Evolutionary conservation across 2,888 invertebrate species (phyloP).

Genomic region (Listrodromus nycthemerus): DNA sequence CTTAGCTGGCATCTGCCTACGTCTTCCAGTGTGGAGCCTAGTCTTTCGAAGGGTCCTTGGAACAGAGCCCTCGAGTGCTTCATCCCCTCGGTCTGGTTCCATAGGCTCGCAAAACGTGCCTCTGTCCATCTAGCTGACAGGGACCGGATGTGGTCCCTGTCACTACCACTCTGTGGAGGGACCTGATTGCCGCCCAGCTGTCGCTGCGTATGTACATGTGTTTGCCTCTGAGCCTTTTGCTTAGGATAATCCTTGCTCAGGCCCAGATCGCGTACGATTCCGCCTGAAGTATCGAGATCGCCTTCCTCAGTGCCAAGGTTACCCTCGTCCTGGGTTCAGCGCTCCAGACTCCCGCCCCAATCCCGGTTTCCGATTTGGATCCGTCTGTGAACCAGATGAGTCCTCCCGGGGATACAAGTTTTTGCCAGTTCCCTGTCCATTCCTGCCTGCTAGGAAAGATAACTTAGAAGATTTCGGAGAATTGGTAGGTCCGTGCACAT

Average conservation of each 20-base stretch:
- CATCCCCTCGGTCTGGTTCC: slow-evolving; percentile 10
- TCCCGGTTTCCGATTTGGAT: slow-evolving; percentile 1
- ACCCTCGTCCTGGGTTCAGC: no score
- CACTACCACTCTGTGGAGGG: not conserved
- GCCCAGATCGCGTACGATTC: slow-evolving; percentile 13
- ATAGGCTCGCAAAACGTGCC: slow-evolving; percentile 18
- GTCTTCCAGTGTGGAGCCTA: slow-evolving; percentile 6
- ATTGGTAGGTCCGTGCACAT: not conserved
- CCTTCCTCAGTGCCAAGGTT: not conserved
- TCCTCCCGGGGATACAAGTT: slow-evolving; percentile 32
- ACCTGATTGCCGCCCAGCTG: slow-evolving; percentile 28
- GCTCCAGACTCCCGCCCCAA: slow-evolving; percentile 7
- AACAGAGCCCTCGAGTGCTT: slow-evolving; percentile 39
- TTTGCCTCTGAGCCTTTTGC: slow-evolving; percentile 12
- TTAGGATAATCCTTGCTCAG: not conserved
- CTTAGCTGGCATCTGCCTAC: slow-evolving; percentile 24
- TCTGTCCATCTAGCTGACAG: not conserved
- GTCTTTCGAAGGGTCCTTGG: slow-evolving; percentile 7
- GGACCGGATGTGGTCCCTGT: not conserved
- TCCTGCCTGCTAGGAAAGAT: slow-evolving; percentile 3
- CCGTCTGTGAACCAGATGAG: slow-evolving; percentile 42
- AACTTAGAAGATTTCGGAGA: not conserved
- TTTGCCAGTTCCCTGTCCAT: not conserved
- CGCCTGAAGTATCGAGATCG: slow-evolving; percentile 23
- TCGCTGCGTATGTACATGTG: slow-evolving; percentile 50